These are phyloP conservation scores for Poeciliopsis turneri DNA, from an alignment of 2,797 vertebrate genomes.

Conservation along the genomic window DNA sequence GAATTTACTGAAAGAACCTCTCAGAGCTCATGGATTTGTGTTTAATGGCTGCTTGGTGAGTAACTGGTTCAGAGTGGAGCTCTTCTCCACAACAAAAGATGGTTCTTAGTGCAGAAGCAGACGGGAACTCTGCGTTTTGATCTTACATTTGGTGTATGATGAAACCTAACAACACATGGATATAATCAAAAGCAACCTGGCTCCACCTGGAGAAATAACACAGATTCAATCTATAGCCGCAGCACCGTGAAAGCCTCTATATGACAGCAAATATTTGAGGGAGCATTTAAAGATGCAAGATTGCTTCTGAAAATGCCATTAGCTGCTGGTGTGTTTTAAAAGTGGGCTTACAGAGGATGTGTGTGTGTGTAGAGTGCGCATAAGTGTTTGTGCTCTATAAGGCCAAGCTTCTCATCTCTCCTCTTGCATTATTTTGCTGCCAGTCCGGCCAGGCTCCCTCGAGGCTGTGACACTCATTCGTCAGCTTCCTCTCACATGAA, in stretches of 20 bases:
- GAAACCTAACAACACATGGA: constrained; percentile 39
- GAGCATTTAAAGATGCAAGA: constrained; percentile 35
- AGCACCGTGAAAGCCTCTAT: background rate
- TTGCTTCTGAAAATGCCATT: constrained; percentile 19
- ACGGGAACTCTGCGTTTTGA: constrained; percentile 31
- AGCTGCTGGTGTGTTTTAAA: constrained; percentile 17
- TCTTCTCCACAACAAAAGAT: constrained; percentile 20
- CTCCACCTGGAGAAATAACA: constrained; percentile 13
- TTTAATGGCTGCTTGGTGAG: constrained; percentile 55
- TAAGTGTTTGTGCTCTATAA: constrained; percentile 15
- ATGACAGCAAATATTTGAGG: constrained; percentile 19
- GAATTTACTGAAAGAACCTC: constrained; percentile 21
- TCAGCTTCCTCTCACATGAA: constrained; percentile 61
- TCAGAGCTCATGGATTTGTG: constrained; percentile 3
- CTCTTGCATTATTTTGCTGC: constrained; percentile 55
- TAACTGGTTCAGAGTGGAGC: background rate
- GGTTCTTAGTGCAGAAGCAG: constrained; percentile 29
- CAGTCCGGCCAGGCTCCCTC: constrained; percentile 39
- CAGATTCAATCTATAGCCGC: constrained; percentile 8
- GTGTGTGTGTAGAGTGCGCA: constrained; percentile 5
- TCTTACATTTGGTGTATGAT: constrained; percentile 37
- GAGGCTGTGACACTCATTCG: constrained; percentile 59
- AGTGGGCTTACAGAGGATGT: constrained; percentile 19
- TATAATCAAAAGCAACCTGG: constrained; percentile 44
- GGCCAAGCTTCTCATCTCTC: constrained; percentile 33